These are phyloP conservation scores for Lasius fuliginosus DNA, from an alignment of 2,888 invertebrate species.

Conservation along the genomic window DNA sequence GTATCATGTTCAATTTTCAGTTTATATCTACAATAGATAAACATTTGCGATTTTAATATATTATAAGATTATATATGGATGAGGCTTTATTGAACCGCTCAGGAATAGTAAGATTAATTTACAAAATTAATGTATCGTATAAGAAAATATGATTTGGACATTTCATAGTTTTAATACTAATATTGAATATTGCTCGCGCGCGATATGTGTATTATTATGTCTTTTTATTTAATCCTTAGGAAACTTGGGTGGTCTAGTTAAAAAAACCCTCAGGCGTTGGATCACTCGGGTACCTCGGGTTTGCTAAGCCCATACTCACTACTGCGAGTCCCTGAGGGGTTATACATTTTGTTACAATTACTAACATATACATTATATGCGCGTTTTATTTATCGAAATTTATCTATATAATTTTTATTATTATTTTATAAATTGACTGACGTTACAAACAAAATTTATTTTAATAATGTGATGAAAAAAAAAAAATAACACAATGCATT, in stretches of 20 bases:
- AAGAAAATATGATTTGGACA: background rate
- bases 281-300: background rate
- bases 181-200: background rate
- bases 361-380: background rate
- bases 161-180: background rate
- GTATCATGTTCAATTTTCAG: too few relatives aligned
- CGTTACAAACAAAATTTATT: constrained; percentile 5
- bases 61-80: too few relatives aligned
- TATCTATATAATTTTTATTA: background rate
- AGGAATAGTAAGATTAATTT: background rate
- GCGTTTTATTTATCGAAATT: background rate
- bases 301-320: background rate
- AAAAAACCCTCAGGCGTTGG: background rate
- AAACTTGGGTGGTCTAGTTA: background rate
- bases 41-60: background rate
- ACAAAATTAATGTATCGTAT: background rate
- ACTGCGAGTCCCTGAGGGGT: background rate
- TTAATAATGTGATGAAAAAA: background rate
- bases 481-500: background rate
- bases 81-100: too few relatives aligned
- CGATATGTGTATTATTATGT: background rate
- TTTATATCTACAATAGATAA: too few relatives aligned
- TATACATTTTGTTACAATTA: background rate
- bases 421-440: constrained; percentile 1
- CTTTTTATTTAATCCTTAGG: background rate